Evolutionary conservation across 1,140 invertebrate species (phyloP).

Genomic region (Diploscapter pachys): DNA sequence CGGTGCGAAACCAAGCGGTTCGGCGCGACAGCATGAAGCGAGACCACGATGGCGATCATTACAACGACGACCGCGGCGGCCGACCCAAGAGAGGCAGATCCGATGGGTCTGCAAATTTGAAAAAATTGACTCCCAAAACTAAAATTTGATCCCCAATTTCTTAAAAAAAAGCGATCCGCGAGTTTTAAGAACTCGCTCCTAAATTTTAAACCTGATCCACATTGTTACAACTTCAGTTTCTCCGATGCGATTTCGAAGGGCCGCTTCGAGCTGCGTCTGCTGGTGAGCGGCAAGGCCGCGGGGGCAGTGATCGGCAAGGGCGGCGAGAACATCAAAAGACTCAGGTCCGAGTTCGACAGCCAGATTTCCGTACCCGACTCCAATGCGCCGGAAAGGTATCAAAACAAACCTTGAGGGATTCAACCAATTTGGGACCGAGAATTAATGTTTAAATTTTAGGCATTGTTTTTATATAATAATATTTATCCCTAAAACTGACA

Average conservation of each 20-base stretch:
- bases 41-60: conserved; percentile 22
- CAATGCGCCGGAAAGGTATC: conserved; percentile 55
- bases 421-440: too few species aligned
- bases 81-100: conserved; percentile 16
- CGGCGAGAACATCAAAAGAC: conserved; percentile 83
- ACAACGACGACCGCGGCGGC: conserved; percentile 1
- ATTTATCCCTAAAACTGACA: too few species aligned
- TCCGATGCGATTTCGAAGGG: conserved; percentile 38
- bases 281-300: conserved; percentile 64
- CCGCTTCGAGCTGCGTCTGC: conserved; percentile 56
- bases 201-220: too few species aligned
- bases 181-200: too few species aligned
- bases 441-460: too few species aligned
- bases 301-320: conserved; percentile 95
- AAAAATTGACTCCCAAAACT: background rate
- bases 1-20: too few species aligned
- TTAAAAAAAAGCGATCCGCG: background rate
- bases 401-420: too few species aligned
- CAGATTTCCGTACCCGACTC: conserved; percentile 51
- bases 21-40: conserved; percentile 8
- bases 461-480: too few species aligned
- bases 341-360: conserved; percentile 56
- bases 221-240: conserved; percentile 14
- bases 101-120: conserved; percentile 2
- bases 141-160: background rate